A percentile compares a stretch with the other conserved stretches of the same genome.
Evolutionary conservation across 2,113 vertebrate genomes (phyloP).

Genomic region (Aleadryas rufinucha): DNA sequence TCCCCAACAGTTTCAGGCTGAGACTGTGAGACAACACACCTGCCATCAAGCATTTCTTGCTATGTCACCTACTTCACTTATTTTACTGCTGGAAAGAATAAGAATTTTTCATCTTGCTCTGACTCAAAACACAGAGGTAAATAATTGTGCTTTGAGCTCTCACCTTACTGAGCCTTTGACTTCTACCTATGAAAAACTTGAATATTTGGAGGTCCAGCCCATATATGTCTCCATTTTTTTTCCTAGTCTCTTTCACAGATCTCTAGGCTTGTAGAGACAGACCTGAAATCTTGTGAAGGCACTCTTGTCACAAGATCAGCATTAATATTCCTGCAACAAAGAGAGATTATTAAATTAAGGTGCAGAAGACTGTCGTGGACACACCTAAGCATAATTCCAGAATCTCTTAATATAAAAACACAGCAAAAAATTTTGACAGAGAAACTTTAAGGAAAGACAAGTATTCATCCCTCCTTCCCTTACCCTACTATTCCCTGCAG

Average conservation of each 20-base stretch:
- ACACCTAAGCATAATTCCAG: not conserved
- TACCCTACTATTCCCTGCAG: not conserved
- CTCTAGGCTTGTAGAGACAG: not conserved
- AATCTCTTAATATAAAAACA: not conserved
- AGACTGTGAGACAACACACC: not conserved
- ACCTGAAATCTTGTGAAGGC: not conserved
- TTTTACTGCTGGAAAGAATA: not conserved
- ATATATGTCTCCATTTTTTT: not conserved
- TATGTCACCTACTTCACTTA: not conserved
- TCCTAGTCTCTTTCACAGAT: not conserved
- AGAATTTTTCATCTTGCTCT: not conserved
- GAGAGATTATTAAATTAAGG: not conserved
- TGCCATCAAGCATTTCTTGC: not conserved
- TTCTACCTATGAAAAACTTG: not conserved
- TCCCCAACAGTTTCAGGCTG: not conserved
- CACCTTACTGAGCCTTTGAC: not conserved
- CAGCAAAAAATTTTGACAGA: not conserved
- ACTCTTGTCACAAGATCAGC: not conserved
- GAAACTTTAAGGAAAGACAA: not conserved
- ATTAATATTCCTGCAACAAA: not conserved
- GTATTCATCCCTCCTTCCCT: not conserved
- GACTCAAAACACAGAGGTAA: not conserved
- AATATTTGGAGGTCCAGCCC: not conserved
- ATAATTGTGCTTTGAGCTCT: not conserved
- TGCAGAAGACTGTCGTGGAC: not conserved